Conservation (phyloP, 1,140 invertebrate species). For the Choristoneura fumiferana region DNA sequence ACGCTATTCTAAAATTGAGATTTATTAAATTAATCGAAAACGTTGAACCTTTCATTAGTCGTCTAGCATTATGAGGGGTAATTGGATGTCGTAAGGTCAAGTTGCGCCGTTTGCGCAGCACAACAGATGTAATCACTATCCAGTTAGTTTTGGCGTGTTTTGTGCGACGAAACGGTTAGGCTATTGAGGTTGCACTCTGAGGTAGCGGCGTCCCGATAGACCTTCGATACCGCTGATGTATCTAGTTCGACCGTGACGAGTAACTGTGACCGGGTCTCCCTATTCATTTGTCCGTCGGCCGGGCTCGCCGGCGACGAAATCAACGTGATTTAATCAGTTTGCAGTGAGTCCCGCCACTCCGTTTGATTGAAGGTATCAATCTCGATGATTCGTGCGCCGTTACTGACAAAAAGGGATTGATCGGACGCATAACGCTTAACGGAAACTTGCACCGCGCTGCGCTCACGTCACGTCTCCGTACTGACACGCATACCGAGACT, state of each 20-base stretch:
- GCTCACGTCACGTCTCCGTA: constrained; percentile 60
- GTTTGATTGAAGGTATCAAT: constrained; percentile 74
- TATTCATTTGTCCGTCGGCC: constrained; percentile 41
- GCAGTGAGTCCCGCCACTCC: constrained; percentile 61
- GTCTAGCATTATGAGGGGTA: constrained; percentile 3
- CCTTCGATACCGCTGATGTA: constrained; percentile 42
- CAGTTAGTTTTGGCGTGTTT: constrained; percentile 14
- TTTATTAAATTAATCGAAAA: constrained; percentile 10
- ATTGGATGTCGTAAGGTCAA: constrained; percentile 14
- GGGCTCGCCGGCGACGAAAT: constrained; percentile 45
- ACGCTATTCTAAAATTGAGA: constrained; percentile 7
- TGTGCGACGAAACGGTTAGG: constrained; percentile 13
- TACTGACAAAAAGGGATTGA: constrained; percentile 72
- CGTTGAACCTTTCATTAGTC: constrained; percentile 13
- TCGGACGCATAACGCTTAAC: constrained; percentile 61
- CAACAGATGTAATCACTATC: constrained; percentile 4
- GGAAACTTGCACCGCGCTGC: constrained; percentile 68
- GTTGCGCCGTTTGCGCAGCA: constrained; percentile 3
- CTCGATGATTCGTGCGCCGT: constrained; percentile 67
- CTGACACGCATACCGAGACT: constrained; percentile 71
- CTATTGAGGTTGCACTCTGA: not conserved
- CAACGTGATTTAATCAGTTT: constrained; percentile 74
- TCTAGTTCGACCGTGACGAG: constrained; percentile 55
- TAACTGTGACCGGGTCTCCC: constrained; percentile 50
- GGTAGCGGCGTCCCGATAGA: constrained; percentile 24